phyloP scores from a whole-genome alignment of 1,140 invertebrate species.

The Aphelenchoides fujianensis region DNA sequence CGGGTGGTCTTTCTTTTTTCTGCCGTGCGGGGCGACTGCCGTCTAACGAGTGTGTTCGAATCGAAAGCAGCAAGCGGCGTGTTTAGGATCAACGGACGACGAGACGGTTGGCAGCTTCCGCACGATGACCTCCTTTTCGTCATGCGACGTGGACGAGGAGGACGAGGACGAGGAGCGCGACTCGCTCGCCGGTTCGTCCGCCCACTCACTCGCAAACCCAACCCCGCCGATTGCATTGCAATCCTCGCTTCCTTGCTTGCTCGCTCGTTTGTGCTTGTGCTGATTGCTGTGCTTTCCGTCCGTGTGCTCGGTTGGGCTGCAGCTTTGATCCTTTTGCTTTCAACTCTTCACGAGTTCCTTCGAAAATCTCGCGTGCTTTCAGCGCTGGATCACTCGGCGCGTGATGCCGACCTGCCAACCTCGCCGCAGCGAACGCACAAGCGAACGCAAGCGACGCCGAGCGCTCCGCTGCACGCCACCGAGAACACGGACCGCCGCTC shows the following conservation, averaged over 20 bases:
- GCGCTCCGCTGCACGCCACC: constrained; percentile 48
- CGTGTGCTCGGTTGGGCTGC: no score
- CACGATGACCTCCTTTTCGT: background rate
- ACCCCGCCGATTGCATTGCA: no score
- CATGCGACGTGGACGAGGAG: constrained; percentile 32
- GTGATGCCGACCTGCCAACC: background rate
- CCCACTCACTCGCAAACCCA: no score
- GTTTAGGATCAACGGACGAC: constrained; percentile 1
- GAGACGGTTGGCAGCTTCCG: background rate
- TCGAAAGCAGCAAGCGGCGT: no score
- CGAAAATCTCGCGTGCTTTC: constrained; percentile 27
- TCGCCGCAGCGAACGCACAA: constrained; percentile 35
- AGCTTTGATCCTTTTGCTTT: no score
- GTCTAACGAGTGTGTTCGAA: no score
- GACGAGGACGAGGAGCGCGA: constrained; percentile 49
- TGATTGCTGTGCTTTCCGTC: no score
- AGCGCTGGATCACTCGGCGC: constrained; percentile 26
- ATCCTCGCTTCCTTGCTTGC: no score
- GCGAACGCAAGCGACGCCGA: constrained; percentile 51
- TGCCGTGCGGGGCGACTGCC: no score
- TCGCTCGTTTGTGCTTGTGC: no score
- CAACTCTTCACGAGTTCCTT: no score
- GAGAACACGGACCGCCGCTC: constrained; percentile 20
- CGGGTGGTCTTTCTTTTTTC: no score
- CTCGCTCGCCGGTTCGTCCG: constrained; percentile 21